Evolutionary conservation across 2,797 vertebrate species (phyloP).

Genomic region (Sebastiscus tertius): DNA sequence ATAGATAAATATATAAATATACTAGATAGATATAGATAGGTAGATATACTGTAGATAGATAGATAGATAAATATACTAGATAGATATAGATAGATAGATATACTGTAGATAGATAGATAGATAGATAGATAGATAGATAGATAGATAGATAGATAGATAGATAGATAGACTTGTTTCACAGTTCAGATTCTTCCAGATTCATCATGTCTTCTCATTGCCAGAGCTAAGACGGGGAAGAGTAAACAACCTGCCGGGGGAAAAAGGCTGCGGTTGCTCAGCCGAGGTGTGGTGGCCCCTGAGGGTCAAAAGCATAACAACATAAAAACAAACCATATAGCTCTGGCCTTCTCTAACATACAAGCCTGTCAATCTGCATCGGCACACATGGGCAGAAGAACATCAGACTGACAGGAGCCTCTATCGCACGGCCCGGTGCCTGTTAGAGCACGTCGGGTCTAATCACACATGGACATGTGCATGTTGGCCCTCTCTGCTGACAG

Average conservation of each 20-base stretch:
- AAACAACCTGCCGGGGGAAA: constrained; percentile 39
- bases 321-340: constrained; percentile 56
- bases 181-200: constrained; percentile 26
- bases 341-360: constrained; percentile 61
- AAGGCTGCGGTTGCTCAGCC: constrained; percentile 43
- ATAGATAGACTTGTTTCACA: not conserved
- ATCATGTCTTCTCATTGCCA: constrained; percentile 18
- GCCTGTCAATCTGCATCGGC: constrained; percentile 78
- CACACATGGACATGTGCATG: constrained; percentile 71
- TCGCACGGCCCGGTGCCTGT: constrained; percentile 48
- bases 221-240: not conserved
- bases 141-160: not conserved
- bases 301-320: constrained; percentile 54
- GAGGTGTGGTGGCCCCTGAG: constrained; percentile 46
- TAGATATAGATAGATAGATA: too few species aligned
- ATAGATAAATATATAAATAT: not conserved
- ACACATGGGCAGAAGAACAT: constrained; percentile 78
- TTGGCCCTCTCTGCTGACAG: constrained; percentile 33
- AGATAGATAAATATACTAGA: too few species aligned
- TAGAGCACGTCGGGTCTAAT: constrained; percentile 81
- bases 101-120: too few species aligned
- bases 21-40: not conserved
- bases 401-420: constrained; percentile 77
- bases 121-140: too few species aligned
- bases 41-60: not conserved